phyloP scores from a whole-genome alignment of 2,113 vertebrate genomes.

The Donacobius atricapilla region DNA sequence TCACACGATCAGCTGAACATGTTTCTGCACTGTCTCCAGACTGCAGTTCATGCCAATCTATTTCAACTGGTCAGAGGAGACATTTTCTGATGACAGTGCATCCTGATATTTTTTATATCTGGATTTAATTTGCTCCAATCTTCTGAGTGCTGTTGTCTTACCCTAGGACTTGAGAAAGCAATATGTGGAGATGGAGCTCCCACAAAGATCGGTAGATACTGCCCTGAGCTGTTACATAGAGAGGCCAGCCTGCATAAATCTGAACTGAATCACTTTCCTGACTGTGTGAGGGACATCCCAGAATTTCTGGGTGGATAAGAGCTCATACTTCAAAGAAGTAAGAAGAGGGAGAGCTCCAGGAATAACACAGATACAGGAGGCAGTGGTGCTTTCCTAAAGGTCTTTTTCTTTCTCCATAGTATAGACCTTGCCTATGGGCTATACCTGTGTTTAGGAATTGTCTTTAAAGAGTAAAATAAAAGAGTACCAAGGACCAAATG shows the following conservation, averaged over 20 bases:
- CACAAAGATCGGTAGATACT: background rate
- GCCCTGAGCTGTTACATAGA: background rate
- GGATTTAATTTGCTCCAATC: background rate
- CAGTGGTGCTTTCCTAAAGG: background rate
- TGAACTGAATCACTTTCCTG: background rate
- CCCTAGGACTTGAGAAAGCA: background rate
- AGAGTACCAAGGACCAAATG: background rate
- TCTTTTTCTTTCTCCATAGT: background rate
- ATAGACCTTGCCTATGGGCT: background rate
- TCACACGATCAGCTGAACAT: background rate
- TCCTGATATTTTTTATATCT: background rate
- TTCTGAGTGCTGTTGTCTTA: background rate
- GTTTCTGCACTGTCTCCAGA: background rate
- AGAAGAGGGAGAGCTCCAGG: background rate
- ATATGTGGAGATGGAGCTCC: background rate
- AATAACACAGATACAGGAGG: background rate
- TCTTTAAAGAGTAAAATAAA: background rate
- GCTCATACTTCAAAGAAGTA: background rate
- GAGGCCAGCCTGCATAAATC: background rate
- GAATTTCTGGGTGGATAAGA: background rate
- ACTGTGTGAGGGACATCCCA: background rate
- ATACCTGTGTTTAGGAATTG: background rate
- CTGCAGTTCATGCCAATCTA: background rate
- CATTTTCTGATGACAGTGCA: background rate
- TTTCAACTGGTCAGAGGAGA: background rate